A percentile compares a stretch with the other conserved stretches of the same genome.
These are phyloP conservation scores for Gymnarchus niloticus DNA, from an alignment of 2,113 vertebrate species.

Conservation along the genomic window DNA sequence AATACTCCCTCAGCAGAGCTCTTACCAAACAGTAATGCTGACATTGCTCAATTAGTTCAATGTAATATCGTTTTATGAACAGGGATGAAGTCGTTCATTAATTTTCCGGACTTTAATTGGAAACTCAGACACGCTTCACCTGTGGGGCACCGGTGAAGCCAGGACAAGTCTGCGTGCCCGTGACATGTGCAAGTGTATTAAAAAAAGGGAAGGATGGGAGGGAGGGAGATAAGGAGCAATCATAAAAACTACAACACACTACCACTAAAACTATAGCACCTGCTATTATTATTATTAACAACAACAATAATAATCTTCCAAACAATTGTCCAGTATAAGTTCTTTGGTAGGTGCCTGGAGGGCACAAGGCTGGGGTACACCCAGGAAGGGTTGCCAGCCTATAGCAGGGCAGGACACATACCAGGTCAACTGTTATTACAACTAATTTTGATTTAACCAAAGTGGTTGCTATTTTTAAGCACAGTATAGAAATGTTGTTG, in stretches of 20 bases:
- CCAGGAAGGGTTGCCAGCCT: too few species aligned
- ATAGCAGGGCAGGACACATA: too few species aligned
- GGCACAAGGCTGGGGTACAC: too few species aligned
- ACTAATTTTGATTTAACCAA: too few species aligned
- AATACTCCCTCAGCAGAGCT: neutral
- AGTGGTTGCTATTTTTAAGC: neutral
- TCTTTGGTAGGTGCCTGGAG: too few species aligned
- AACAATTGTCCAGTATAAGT: too few species aligned
- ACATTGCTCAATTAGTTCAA: constrained; percentile 9
- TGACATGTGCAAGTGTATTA: neutral
- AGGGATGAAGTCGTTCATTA: neutral
- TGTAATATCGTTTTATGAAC: constrained; percentile 1
- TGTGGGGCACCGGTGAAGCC: neutral
- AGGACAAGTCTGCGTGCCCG: neutral
- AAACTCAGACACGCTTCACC: neutral
- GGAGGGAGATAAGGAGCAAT: neutral
- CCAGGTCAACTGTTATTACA: too few species aligned
- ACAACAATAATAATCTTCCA: too few species aligned
- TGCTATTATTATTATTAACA: neutral
- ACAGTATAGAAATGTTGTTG: neutral
- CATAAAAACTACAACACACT: neutral
- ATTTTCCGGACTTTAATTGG: constrained; percentile 4
- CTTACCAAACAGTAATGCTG: neutral
- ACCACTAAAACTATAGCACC: neutral
- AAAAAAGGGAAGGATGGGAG: neutral